These are phyloP conservation scores for Hoplostethus atlanticus DNA, from an alignment of 2,797 vertebrate genomes.

Conservation along the genomic window DNA sequence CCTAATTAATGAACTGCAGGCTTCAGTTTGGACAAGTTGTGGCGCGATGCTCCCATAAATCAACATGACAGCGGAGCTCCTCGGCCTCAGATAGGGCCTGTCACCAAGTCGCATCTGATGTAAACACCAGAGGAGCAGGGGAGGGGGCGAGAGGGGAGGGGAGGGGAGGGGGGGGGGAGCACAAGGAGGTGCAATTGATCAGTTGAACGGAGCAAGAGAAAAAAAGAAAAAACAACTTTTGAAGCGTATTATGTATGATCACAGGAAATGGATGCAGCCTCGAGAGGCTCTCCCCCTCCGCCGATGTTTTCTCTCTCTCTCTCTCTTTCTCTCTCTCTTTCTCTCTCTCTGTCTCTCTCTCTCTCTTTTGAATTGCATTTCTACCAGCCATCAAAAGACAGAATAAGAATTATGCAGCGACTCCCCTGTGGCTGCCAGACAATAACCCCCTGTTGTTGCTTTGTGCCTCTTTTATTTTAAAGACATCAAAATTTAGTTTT, in stretches of 20 bases:
- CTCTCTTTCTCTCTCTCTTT: constrained; percentile 33
- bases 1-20: constrained; percentile 99
- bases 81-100: constrained; percentile 97
- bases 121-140: constrained; percentile 92
- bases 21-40: constrained; percentile 99
- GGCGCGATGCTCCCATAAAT: constrained; percentile 99
- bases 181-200: constrained; percentile 97
- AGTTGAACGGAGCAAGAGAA: constrained; percentile 95
- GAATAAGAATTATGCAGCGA: constrained; percentile 96
- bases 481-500: constrained; percentile 96
- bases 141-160: constrained; percentile 82
- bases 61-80: constrained; percentile 98
- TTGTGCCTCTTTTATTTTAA: constrained; percentile 99
- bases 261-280: constrained; percentile 99
- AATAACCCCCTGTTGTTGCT: constrained; percentile 99
- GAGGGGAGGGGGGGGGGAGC: constrained; percentile 81
- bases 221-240: constrained; percentile 95
- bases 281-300: constrained; percentile 89
- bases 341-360: constrained; percentile 67
- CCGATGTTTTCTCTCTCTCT: constrained; percentile 72
- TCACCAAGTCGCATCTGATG: constrained; percentile 98
- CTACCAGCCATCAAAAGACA: constrained; percentile 98
- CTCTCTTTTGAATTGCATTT: constrained; percentile 92
- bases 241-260: constrained; percentile 99
- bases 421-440: constrained; percentile 97